Evolutionary conservation across 2,888 invertebrate species (phyloP).

Genomic region (Metacarcinus magister): DNA sequence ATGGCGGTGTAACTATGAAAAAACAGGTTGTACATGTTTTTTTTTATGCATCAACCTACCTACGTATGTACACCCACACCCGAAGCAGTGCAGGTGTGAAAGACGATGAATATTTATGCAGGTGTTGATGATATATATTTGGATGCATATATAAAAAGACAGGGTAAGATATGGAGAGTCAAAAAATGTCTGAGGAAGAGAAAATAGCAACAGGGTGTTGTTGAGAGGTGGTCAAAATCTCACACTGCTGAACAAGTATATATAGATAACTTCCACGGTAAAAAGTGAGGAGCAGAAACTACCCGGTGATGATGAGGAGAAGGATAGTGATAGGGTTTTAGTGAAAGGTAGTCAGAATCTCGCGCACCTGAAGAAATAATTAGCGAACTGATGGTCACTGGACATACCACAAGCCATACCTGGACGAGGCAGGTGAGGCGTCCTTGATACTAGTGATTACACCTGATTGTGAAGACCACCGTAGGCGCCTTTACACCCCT

Average conservation of each 20-base stretch:
- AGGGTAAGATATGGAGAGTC: not conserved
- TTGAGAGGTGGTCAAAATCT: not conserved
- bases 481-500: not conserved
- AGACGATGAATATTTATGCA: not conserved
- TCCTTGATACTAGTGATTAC: not conserved
- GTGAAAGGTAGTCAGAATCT: not conserved
- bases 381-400: not conserved
- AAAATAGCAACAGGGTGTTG: not conserved
- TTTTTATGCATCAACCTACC: not conserved
- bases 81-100: not conserved
- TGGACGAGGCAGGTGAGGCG: not conserved
- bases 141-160: not conserved
- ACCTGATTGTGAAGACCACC: not conserved
- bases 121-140: not conserved
- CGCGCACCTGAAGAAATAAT: not conserved
- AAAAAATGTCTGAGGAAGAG: not conserved
- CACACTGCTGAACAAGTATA: not conserved
- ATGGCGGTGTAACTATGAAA: not conserved
- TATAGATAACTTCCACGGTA: not conserved
- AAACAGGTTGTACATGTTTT: not conserved
- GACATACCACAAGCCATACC: not conserved
- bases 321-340: not conserved
- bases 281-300: constrained; percentile 1
- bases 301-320: not conserved
- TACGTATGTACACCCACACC: not conserved